These are phyloP conservation scores for Hemicordylus capensis DNA, from an alignment of 2,113 vertebrate species.

Conservation along the genomic window DNA sequence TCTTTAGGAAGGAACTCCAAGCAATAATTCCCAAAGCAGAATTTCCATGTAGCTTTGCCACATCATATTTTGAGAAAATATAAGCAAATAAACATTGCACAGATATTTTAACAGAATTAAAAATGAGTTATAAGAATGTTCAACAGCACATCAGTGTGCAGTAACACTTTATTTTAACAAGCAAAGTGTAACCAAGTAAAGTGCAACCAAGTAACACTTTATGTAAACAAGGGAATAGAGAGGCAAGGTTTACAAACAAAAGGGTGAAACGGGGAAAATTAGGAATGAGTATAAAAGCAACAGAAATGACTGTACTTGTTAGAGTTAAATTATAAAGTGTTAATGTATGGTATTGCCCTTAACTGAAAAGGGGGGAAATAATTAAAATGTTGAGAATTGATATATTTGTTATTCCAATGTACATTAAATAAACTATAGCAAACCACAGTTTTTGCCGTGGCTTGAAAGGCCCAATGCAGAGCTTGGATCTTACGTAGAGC, in stretches of 20 bases:
- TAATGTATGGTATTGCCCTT: neutral
- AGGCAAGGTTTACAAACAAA: neutral
- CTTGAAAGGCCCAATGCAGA: neutral
- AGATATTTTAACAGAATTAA: neutral
- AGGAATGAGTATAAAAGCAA: neutral
- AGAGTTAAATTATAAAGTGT: neutral
- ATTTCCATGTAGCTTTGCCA: neutral
- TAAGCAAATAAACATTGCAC: neutral
- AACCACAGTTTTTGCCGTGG: neutral
- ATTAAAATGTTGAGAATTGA: neutral
- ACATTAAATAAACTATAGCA: neutral
- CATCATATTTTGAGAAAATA: neutral
- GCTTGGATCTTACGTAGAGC: neutral
- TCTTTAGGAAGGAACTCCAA: neutral
- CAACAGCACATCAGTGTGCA: no score
- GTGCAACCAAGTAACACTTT: no score
- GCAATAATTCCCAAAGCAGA: neutral
- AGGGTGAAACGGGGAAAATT: neutral
- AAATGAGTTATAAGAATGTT: neutral
- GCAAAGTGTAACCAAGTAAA: neutral
- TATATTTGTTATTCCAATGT: neutral
- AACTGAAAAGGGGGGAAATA: neutral
- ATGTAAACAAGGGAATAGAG: neutral
- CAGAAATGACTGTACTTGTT: neutral
- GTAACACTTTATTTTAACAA: no score